phyloP scores from a whole-genome alignment of 1,140 invertebrate species.

The Heliconius eleuchia region DNA sequence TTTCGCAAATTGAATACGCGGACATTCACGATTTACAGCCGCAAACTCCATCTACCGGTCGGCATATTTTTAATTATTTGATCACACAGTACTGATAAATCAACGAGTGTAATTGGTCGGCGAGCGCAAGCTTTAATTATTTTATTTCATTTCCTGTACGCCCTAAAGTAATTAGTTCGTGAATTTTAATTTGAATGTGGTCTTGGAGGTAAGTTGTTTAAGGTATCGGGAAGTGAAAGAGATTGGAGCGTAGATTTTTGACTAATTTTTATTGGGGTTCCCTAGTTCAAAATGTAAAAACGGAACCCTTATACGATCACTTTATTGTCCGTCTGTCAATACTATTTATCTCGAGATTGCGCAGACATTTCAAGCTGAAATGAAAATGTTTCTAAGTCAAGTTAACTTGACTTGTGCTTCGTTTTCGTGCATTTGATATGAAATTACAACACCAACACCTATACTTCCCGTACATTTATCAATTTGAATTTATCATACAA shows the following conservation, averaged over 20 bases:
- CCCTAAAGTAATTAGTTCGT: conserved; percentile 67
- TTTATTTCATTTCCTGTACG: conserved; percentile 65
- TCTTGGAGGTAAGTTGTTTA: conserved; percentile 45
- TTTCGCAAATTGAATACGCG: conserved; percentile 68
- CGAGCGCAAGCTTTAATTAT: conserved; percentile 62
- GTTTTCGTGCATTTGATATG: too few relatives aligned
- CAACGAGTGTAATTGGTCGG: conserved; percentile 64
- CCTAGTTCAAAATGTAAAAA: too few relatives aligned
- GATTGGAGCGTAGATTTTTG: not conserved
- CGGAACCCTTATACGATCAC: too few relatives aligned
- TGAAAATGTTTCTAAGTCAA: too few relatives aligned
- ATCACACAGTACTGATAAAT: conserved; percentile 75
- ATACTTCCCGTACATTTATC: too few relatives aligned
- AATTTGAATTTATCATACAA: too few relatives aligned
- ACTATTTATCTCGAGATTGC: too few relatives aligned
- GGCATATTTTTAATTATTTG: conserved; percentile 78
- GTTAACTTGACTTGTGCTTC: too few relatives aligned
- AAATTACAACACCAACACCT: too few relatives aligned
- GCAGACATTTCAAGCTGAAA: too few relatives aligned
- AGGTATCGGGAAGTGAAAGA: conserved; percentile 21
- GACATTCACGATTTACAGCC: conserved; percentile 54
- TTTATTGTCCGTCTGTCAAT: too few relatives aligned
- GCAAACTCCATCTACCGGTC: conserved; percentile 49
- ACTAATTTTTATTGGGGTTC: not conserved
- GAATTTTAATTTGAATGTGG: conserved; percentile 61